Conservation (phyloP, 2,113 vertebrate species). For the Recurvirostra avosetta region DNA sequence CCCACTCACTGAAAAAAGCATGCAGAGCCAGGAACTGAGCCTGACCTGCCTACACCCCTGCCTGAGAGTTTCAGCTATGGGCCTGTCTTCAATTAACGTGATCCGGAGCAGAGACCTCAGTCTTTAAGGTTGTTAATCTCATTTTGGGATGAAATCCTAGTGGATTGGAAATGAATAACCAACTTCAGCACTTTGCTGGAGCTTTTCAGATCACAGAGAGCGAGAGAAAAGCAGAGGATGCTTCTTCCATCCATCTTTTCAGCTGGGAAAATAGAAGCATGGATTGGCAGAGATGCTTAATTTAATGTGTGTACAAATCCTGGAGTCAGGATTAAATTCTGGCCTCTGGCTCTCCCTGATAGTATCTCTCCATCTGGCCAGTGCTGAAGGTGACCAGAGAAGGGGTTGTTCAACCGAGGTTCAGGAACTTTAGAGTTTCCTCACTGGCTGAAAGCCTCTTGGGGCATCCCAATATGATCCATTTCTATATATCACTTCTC, state of each 20-base stretch:
- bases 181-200: not conserved
- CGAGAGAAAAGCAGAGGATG: not conserved
- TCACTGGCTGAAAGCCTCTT: not conserved
- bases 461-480: not conserved
- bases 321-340: not conserved
- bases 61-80: not conserved
- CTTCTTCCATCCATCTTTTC: not conserved
- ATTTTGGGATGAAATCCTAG: not conserved
- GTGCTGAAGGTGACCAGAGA: not conserved
- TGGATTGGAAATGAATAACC: not conserved
- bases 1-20: not conserved
- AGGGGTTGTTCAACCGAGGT: not conserved
- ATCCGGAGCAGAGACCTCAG: not conserved
- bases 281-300: not conserved
- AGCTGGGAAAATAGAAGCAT: not conserved
- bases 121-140: not conserved
- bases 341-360: not conserved
- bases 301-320: not conserved
- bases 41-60: not conserved
- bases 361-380: not conserved
- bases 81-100: not conserved
- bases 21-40: not conserved
- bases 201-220: not conserved
- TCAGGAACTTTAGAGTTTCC: not conserved
- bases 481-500: not conserved